These are phyloP conservation scores for Phragmatobia fuliginosa DNA, from an alignment of 2,888 invertebrate species.

Conservation along the genomic window DNA sequence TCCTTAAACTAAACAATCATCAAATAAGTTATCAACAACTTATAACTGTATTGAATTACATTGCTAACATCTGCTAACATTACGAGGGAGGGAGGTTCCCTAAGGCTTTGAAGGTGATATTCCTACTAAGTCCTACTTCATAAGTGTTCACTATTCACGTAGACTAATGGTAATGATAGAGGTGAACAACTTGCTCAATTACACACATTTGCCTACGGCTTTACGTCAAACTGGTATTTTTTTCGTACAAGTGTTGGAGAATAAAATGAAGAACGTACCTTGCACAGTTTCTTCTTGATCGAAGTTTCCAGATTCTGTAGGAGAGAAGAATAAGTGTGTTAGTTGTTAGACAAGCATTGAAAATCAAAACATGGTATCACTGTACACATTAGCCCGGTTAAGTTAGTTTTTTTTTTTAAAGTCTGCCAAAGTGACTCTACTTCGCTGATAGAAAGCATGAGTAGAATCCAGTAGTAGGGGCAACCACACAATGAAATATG, in stretches of 20 bases:
- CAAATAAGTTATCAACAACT: no score
- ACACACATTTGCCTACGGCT: neutral
- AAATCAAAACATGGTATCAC: constrained; percentile 36
- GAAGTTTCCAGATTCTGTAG: constrained; percentile 48
- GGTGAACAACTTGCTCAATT: neutral
- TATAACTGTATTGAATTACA: constrained; percentile 1
- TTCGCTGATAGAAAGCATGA: no score
- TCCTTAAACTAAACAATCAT: no score
- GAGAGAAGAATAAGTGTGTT: constrained; percentile 45
- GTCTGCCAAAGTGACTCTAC: no score
- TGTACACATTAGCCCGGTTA: constrained; percentile 1
- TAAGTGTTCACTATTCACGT: neutral
- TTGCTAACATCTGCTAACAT: constrained; percentile 8
- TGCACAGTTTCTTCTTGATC: constrained; percentile 47
- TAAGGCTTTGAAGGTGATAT: neutral
- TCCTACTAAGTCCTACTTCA: neutral
- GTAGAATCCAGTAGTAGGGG: no score
- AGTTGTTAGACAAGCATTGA: constrained; percentile 52
- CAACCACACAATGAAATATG: no score
- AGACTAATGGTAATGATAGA: constrained; percentile 8
- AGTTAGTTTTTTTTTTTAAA: no score
- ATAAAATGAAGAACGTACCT: constrained; percentile 35
- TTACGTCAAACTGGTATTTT: neutral
- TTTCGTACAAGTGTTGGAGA: neutral
- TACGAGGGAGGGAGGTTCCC: neutral